phyloP scores from a whole-genome alignment of 2,888 invertebrate genomes.

The Ectobius pallidus region DNA sequence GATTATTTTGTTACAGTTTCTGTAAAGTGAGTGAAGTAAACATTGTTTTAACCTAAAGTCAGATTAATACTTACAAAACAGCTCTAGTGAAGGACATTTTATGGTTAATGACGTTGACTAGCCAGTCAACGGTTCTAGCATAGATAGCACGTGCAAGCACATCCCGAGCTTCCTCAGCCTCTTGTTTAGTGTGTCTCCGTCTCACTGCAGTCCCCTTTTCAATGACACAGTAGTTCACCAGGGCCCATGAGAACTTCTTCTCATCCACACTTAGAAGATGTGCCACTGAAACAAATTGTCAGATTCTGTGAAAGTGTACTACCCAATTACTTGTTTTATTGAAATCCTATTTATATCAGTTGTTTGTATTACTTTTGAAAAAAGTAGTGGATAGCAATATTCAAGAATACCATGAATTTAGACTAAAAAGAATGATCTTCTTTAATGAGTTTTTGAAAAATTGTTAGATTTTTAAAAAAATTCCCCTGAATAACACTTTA shows the following conservation, averaged over 20 bases:
- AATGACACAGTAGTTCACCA: conserved; percentile 84
- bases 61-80: conserved; percentile 78
- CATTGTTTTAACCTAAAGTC: too few relatives aligned
- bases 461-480: too few relatives aligned
- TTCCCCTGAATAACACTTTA: too few relatives aligned
- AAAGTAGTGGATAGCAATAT: too few relatives aligned
- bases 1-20: too few relatives aligned
- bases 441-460: too few relatives aligned
- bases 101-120: conserved; percentile 83
- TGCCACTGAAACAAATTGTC: conserved; percentile 65
- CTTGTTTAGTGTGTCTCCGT: conserved; percentile 73
- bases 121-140: conserved; percentile 85
- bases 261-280: conserved; percentile 77
- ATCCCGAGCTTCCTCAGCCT: conserved; percentile 84
- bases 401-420: too few relatives aligned
- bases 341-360: too few relatives aligned
- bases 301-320: not conserved
- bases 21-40: too few relatives aligned
- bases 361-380: too few relatives aligned
- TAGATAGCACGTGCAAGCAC: conserved; percentile 86
- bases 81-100: conserved; percentile 82
- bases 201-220: conserved; percentile 73
- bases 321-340: not conserved
- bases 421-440: too few relatives aligned
- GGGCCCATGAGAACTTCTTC: conserved; percentile 83